phyloP scores from a whole-genome alignment of 2,888 invertebrate genomes.

The Iphiclides podalirius region DNA sequence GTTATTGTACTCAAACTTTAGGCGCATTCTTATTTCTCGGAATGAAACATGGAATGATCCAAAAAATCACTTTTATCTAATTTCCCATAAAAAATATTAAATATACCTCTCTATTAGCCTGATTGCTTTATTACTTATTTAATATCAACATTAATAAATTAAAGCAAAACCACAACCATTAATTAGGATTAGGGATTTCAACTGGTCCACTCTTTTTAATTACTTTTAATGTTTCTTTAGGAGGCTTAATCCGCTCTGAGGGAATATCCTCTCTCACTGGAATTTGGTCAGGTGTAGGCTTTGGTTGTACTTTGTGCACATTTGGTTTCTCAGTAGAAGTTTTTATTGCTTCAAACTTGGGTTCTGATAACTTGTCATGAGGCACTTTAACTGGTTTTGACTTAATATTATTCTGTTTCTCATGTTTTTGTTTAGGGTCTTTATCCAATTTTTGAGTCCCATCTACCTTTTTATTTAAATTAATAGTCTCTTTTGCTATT shows the following conservation, averaged over 20 bases:
- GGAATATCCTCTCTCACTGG: conserved; percentile 79
- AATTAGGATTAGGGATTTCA: conserved; percentile 63
- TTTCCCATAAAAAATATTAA: neutral
- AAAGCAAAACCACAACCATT: conserved; percentile 14
- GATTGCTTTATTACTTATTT: neutral
- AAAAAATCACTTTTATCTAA: neutral
- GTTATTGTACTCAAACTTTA: conserved; percentile 3
- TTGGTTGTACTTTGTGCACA: too few relatives aligned
- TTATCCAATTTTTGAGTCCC: conserved; percentile 1
- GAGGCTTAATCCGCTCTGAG: conserved; percentile 75
- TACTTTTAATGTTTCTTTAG: conserved; percentile 78
- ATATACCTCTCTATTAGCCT: too few relatives aligned
- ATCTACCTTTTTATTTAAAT: conserved; percentile 1
- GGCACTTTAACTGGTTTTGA: conserved; percentile 13
- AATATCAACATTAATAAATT: neutral
- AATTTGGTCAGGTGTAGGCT: conserved; percentile 46
- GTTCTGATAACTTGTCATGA: conserved; percentile 25
- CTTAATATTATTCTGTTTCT: conserved; percentile 10
- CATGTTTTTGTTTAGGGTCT: neutral
- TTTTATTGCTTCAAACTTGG: conserved; percentile 28
- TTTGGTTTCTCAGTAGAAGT: conserved; percentile 23
- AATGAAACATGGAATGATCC: conserved; percentile 17
- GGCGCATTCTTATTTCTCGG: neutral
- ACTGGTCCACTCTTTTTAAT: conserved; percentile 79
- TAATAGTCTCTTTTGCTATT: conserved; percentile 11